phyloP scores from a whole-genome alignment of 2,888 invertebrate species.

The Cartodere bifasciata region DNA sequence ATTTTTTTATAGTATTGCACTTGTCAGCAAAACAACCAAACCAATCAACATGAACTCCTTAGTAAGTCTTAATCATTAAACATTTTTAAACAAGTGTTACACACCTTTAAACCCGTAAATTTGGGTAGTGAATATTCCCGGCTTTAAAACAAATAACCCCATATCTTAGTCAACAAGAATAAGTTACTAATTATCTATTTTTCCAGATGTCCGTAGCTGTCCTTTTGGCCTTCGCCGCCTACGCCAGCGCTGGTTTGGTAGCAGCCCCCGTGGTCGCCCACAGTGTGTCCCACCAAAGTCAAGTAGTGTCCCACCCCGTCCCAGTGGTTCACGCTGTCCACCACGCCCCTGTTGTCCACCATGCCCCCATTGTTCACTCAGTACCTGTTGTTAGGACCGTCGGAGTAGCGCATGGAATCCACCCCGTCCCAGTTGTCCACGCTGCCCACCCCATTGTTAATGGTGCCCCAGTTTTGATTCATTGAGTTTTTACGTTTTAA shows the following conservation, averaged over 20 bases:
- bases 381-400: constrained; percentile 17
- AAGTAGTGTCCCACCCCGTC: constrained; percentile 18
- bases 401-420: constrained; percentile 22
- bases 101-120: too few species aligned
- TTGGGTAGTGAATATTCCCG: too few species aligned
- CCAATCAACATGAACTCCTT: too few species aligned
- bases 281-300: constrained; percentile 9
- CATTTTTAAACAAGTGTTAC: too few species aligned
- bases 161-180: too few species aligned
- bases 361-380: constrained; percentile 24
- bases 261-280: constrained; percentile 15
- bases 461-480: constrained; percentile 2
- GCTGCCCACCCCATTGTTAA: constrained; percentile 18
- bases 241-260: constrained; percentile 22
- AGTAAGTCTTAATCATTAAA: too few species aligned
- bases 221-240: constrained; percentile 18
- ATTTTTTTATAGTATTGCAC: too few species aligned
- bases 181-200: constrained; percentile 9
- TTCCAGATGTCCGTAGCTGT: constrained; percentile 17
- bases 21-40: too few species aligned
- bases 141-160: too few species aligned
- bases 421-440: constrained; percentile 23
- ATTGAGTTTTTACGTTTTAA: too few species aligned
- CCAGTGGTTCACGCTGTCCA: constrained; percentile 17
- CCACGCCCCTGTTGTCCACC: constrained; percentile 17